phyloP scores from a whole-genome alignment of 2,888 invertebrate species.

The Leptinotarsa juncta region DNA sequence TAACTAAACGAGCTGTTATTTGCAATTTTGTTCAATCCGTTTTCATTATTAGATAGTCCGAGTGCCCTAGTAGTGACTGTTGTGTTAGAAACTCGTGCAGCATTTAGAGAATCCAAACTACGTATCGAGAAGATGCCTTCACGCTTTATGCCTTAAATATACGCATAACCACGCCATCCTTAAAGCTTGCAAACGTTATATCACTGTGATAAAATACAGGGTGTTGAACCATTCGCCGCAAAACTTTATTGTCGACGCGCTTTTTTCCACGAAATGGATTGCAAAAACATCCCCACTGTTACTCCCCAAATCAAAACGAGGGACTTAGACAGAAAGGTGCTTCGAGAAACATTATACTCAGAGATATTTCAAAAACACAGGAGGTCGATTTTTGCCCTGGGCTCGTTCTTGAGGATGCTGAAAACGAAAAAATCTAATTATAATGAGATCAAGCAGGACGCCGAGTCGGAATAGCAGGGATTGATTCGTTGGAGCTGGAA shows the following conservation, averaged over 20 bases:
- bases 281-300: conserved; percentile 49
- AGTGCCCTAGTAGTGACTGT: conserved; percentile 35
- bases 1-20: conserved; percentile 39
- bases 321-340: conserved; percentile 72
- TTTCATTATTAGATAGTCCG: conserved; percentile 13
- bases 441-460: conserved; percentile 75
- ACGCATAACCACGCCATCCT: conserved; percentile 34
- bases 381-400: conserved; percentile 80
- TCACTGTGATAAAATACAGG: conserved; percentile 47
- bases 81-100: conserved; percentile 26
- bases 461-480: conserved; percentile 57
- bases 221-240: conserved; percentile 29
- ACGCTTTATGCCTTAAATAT: conserved; percentile 43
- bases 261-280: conserved; percentile 48
- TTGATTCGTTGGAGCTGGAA: background rate
- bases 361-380: conserved; percentile 83
- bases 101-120: conserved; percentile 32
- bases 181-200: conserved; percentile 37
- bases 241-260: conserved; percentile 1
- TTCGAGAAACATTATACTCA: conserved; percentile 80
- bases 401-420: conserved; percentile 80
- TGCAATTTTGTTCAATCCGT: conserved; percentile 33
- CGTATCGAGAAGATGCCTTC: conserved; percentile 49
- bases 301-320: conserved; percentile 53
- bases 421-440: conserved; percentile 81